Base-by-base conservation (phyloP, 2,797 vertebrate species). In the Melopsittacus undulatus region DNA sequence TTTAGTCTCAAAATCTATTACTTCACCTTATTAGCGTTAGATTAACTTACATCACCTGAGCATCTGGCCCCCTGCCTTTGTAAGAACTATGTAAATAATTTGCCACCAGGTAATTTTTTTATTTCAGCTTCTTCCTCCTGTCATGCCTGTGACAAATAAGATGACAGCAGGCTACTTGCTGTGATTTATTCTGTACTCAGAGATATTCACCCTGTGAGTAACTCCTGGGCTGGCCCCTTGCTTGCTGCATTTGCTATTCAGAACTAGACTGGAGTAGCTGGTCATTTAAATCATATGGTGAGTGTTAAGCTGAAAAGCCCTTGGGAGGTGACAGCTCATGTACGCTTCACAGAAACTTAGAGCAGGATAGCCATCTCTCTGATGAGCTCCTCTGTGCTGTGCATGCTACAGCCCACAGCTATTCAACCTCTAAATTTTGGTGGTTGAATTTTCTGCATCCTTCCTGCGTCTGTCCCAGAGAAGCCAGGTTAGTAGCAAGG, bases 281-380 rank as follows among this genome's bases (percentile, higher is more conserved):
- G 64, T 57, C 54, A 30, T 73, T 84, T 78, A 80, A 75, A 87
- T 91, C 36, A 51, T 30, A 13, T 9, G 12, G 19, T 46, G 42
- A 83, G 12, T 10, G 1, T 40, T 36, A 36, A n/a, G 34, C 29
- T 80, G 22, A 29, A 85, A 85, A 80, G 19, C 36, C 32, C 29
- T 46, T 3, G 2, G 49, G 38, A 83, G 34, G 62, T 0, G 6
- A 45, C 20, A 80, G 36, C 27, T 86, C 29, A 34, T 0, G 0
- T 8, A 7, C 27, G 36, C 13, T 87, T 45, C 46, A 36, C 22
- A 61, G 78, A 70, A 72, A 5, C 32, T 61, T 46, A 49, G 43
- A 56, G 48, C 61, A 68, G 48, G 19, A 22, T 0, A 61, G 18
- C 13, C 22, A 8, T 34, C 70, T 80, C 68, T 92, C 38, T 43